phyloP scores from a whole-genome alignment of 1,140 invertebrate species.

The Sinella curviseta region DNA sequence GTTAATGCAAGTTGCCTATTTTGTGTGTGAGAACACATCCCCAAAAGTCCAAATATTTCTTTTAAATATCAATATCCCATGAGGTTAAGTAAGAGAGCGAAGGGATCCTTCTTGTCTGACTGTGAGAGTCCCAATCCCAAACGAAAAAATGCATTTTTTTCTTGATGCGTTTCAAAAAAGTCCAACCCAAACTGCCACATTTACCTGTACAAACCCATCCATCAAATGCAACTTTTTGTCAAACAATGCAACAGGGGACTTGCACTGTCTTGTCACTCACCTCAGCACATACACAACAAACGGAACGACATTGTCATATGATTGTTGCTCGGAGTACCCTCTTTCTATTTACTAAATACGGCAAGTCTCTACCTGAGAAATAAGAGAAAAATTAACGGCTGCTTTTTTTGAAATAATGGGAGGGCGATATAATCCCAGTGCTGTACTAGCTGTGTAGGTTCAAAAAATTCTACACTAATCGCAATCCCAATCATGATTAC shows the following conservation, averaged over 20 bases:
- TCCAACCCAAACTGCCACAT: slow-evolving; percentile 13
- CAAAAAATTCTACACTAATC: neutral
- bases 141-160: neutral
- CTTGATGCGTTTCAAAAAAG: neutral
- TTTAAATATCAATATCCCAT: no score
- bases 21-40: neutral
- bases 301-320: neutral
- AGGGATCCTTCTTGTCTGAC: neutral
- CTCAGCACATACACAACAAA: neutral
- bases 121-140: neutral
- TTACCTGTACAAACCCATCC: slow-evolving; percentile 21
- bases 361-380: neutral
- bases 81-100: no score
- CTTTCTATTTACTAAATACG: neutral
- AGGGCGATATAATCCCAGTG: neutral
- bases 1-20: neutral
- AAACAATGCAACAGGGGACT: neutral
- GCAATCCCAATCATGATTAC: neutral
- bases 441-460: neutral
- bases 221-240: slow-evolving; percentile 24
- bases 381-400: neutral
- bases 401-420: neutral
- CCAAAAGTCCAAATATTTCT: neutral
- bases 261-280: slow-evolving; percentile 10
- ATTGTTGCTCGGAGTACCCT: no score